phyloP scores from a whole-genome alignment of 2,113 vertebrate genomes.

The Melanocharis versteri region DNA sequence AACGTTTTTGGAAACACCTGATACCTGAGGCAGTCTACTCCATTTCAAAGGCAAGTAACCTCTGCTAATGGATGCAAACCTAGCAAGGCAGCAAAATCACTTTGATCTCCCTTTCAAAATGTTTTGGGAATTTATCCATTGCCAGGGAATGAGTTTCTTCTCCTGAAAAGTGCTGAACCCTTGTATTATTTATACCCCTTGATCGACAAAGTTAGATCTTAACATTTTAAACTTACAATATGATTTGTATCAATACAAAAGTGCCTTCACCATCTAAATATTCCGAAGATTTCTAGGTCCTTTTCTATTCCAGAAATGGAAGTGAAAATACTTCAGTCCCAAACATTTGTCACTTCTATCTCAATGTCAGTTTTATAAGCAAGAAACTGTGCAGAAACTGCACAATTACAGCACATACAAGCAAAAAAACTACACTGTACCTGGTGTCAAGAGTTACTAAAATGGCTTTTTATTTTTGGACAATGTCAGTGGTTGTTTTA shows the following conservation, averaged over 20 bases:
- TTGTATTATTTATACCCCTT: neutral
- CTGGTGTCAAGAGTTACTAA: neutral
- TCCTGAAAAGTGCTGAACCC: neutral
- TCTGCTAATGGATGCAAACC: constrained; percentile 1
- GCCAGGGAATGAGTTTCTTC: neutral
- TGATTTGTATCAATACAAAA: neutral
- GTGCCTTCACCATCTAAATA: neutral
- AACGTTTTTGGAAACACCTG: neutral
- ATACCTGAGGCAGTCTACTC: neutral
- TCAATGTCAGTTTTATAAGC: neutral
- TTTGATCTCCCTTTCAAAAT: constrained; percentile 14
- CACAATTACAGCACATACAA: neutral
- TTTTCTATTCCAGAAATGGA: neutral
- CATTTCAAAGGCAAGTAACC: constrained; percentile 17
- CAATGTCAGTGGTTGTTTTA: neutral
- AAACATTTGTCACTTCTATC: neutral
- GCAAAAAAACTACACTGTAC: neutral
- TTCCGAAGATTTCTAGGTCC: neutral
- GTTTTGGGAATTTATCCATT: neutral
- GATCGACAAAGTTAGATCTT: neutral
- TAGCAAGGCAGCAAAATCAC: neutral
- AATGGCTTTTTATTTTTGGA: neutral
- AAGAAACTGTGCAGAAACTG: neutral
- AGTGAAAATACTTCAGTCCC: neutral
- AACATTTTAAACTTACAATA: neutral